Evolutionary conservation across 2,888 invertebrate genomes (phyloP), one percentile per base, ranked within the genome.

Genomic region (Brachypalpus laphriformis): DNA sequence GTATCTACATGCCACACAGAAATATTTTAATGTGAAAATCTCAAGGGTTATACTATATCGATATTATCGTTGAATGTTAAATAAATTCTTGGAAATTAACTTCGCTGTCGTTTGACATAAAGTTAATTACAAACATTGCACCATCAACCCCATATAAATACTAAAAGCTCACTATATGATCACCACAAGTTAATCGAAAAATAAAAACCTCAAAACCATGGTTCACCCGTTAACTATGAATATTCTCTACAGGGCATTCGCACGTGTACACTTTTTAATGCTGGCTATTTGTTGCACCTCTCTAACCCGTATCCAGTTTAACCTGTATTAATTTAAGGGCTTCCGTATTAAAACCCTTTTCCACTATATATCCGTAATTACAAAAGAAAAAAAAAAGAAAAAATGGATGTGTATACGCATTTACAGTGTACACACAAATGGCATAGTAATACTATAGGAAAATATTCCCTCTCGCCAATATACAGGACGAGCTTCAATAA

Each of bases 401-500:
- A 25, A 25, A 25, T 5, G 25, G 25, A 25, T n/a, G n/a, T n/a
- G n/a, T 25, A 25, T 25, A 25, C 25, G 5, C 5, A 5, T 5
- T 25, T 20, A 22, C 16, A 22, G 7, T 16, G 37, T 57, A 37
- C 28, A 11, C 47, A 37, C 31, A n/a, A n/a, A n/a, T n/a, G n/a
- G n/a, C 9, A 25, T 54, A 56, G 61, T 63, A 54, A 70, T 31
- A 63, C 56, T 28, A 25, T 57, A 14, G 57, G 14, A 59, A 47
- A 65, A 54, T 45, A 56, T 34, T 54, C 25, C 37, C 18, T 31
- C 18, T 18, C 31, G 16, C 1, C 16, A 25, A 54, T 16, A 6
- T n/a, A n/a, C n/a, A n/a, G n/a, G 1, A 14, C n/a, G n/a, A 45
- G 14, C 25, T 47, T 70, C 49, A 68, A 65, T 78, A 71, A 71